Conservation (phyloP, 2,113 vertebrate genomes). For the Aleadryas rufinucha region DNA sequence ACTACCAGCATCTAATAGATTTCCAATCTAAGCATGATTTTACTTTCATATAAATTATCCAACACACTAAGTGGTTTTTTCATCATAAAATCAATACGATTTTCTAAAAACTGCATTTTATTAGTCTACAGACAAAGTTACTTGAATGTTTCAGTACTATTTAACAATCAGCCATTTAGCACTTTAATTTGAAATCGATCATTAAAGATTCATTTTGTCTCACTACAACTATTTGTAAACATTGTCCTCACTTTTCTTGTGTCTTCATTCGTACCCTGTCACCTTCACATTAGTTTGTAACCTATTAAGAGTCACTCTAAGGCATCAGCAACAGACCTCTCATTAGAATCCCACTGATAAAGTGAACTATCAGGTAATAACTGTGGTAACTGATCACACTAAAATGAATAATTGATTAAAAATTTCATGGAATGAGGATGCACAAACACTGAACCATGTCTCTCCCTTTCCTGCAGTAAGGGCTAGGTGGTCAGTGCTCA, state of each 20-base stretch:
- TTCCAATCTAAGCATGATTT: conserved; percentile 40
- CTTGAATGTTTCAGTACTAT: conserved; percentile 37
- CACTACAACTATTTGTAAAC: conserved; percentile 32
- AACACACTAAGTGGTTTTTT: conserved; percentile 27
- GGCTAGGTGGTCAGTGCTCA: not conserved
- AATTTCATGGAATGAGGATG: not conserved
- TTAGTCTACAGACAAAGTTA: not conserved
- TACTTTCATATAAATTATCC: conserved; percentile 11
- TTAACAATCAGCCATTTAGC: conserved; percentile 34
- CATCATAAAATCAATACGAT: conserved; percentile 44
- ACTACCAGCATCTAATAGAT: not conserved
- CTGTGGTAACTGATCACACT: not conserved
- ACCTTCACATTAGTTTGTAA: conserved; percentile 19
- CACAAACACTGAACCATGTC: not conserved
- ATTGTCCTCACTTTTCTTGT: not conserved
- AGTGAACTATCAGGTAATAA: not conserved
- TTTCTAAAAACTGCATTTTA: conserved; percentile 43
- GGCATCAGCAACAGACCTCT: not conserved
- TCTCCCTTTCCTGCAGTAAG: not conserved
- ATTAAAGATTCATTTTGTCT: conserved; percentile 34
- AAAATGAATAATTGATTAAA: conserved; percentile 16
- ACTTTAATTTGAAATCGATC: conserved; percentile 46
- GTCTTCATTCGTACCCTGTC: conserved; percentile 23
- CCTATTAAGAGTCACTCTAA: not conserved
- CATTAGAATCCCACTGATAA: not conserved